These are phyloP conservation scores for Microctenopoma steveboyesi DNA, from an alignment of 2,797 vertebrate species.

Conservation along the genomic window DNA sequence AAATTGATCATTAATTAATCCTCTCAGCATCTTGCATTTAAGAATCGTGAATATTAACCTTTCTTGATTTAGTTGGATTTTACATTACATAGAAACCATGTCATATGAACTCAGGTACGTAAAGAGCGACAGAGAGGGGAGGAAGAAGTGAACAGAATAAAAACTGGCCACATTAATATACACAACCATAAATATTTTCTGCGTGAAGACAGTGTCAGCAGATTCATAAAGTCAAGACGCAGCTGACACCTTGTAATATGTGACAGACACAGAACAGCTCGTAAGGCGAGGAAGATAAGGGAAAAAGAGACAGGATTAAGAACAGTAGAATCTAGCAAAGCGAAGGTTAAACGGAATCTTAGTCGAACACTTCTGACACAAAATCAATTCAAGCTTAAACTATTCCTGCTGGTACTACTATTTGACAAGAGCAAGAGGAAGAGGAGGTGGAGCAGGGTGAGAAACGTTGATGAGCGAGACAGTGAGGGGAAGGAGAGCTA, in stretches of 20 bases:
- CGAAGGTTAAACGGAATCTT: neutral
- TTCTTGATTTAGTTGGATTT: too few species aligned
- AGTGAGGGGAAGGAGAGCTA: constrained; percentile 59
- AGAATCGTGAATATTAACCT: too few species aligned
- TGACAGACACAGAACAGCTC: constrained; percentile 26
- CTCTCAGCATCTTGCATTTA: too few species aligned
- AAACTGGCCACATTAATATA: constrained; percentile 43
- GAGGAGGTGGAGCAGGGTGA: constrained; percentile 6
- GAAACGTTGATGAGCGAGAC: constrained; percentile 24
- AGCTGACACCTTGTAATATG: neutral
- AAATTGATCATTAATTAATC: too few species aligned
- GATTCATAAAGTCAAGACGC: constrained; percentile 37
- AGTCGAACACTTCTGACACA: constrained; percentile 6
- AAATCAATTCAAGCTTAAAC: neutral
- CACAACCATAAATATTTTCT: constrained; percentile 54
- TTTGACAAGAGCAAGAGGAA: neutral
- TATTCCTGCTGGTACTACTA: neutral
- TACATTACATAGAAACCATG: too few species aligned
- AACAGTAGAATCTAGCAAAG: neutral
- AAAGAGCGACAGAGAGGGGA: constrained; percentile 8
- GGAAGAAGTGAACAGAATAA: constrained; percentile 1
- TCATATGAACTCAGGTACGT: too few species aligned
- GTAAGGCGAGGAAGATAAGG: neutral
- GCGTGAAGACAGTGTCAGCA: constrained; percentile 14
- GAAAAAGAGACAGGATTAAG: neutral